Evolutionary conservation across 2,888 invertebrate species (phyloP).

Genomic region (Catocala sponsa): DNA sequence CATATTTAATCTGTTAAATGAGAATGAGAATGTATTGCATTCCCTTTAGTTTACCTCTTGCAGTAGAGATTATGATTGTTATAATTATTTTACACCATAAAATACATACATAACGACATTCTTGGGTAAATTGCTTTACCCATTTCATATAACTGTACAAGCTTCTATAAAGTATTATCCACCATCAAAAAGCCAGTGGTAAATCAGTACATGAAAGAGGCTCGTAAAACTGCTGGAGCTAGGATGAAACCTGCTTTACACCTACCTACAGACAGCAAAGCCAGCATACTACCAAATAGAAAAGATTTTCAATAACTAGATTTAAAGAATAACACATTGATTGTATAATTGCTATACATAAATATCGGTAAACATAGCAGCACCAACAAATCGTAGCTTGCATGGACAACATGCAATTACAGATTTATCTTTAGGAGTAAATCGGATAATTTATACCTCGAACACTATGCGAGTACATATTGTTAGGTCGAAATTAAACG

Average conservation of each 20-base stretch:
- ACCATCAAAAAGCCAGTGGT: constrained; percentile 2
- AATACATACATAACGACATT: background rate
- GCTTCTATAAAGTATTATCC: background rate
- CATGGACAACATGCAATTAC: constrained; percentile 44
- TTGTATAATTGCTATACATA: too few relatives aligned
- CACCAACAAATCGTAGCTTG: constrained; percentile 18
- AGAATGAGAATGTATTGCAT: too few relatives aligned
- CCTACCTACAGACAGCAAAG: background rate
- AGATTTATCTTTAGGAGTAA: constrained; percentile 40
- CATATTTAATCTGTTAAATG: too few relatives aligned
- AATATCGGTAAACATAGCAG: background rate
- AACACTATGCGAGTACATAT: constrained; percentile 15
- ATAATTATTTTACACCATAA: constrained; percentile 1
- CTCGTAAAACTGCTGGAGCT: background rate
- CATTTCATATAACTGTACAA: constrained; percentile 1
- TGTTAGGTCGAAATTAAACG: constrained; percentile 29
- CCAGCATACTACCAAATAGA: background rate
- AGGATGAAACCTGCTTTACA: background rate
- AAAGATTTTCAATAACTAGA: background rate
- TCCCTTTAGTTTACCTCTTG: background rate
- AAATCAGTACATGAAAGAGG: background rate
- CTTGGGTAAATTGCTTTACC: constrained; percentile 1
- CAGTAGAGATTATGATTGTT: background rate
- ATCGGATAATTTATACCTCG: constrained; percentile 36
- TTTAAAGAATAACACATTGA: background rate